Evolutionary conservation across 2,113 vertebrate genomes (phyloP).

Genomic region (Nicator chloris): DNA sequence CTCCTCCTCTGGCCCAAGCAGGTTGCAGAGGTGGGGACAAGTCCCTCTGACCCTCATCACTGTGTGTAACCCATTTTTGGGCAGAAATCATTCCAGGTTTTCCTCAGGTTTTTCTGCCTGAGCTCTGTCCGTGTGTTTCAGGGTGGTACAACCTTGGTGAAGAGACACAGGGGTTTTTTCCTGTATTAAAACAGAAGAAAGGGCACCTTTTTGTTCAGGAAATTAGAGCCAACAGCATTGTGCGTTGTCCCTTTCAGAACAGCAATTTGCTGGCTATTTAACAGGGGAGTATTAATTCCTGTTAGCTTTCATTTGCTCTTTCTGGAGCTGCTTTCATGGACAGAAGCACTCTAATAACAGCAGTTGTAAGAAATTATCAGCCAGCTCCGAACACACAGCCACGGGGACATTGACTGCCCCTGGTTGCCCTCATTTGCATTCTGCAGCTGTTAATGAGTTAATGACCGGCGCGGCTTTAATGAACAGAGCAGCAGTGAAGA

Average conservation of each 20-base stretch:
- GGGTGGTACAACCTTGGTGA: too few species aligned
- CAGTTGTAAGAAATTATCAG: neutral
- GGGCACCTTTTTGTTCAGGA: neutral
- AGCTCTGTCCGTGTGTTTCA: neutral
- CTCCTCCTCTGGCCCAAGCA: neutral
- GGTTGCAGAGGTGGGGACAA: neutral
- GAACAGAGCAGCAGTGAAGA: conserved; percentile 34
- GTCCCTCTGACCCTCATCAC: too few species aligned
- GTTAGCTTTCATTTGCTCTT: neutral
- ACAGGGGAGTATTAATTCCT: neutral
- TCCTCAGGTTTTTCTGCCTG: neutral
- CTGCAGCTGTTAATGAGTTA: conserved; percentile 55
- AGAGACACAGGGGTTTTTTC: neutral
- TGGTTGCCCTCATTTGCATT: neutral
- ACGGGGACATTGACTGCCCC: neutral
- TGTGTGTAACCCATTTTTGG: neutral
- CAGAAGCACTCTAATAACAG: neutral
- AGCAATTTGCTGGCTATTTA: neutral
- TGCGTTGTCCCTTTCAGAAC: neutral
- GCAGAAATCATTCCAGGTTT: neutral
- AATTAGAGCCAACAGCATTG: neutral
- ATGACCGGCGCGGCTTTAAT: conserved; percentile 45
- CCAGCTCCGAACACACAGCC: neutral
- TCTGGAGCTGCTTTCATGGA: neutral
- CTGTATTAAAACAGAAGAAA: neutral